phyloP scores from a whole-genome alignment of 2,888 invertebrate genomes.

The Dorcus hopei region DNA sequence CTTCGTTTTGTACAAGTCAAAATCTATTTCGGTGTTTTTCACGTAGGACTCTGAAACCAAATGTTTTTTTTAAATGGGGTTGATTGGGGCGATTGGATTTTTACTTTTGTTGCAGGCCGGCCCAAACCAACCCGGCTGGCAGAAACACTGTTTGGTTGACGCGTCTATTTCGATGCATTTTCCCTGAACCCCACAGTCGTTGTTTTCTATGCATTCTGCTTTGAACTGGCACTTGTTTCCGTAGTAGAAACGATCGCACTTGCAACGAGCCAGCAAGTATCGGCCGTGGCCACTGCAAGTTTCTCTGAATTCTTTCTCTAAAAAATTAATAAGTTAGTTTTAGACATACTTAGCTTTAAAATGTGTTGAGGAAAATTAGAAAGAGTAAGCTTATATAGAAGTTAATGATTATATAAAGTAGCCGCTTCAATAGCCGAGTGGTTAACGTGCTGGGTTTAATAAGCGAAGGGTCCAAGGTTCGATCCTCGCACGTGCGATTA shows the following conservation, averaged over 20 bases:
- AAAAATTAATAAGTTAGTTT: conserved; percentile 21
- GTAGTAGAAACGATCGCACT: conserved; percentile 76
- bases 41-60: conserved; percentile 66
- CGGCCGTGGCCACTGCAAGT: conserved; percentile 83
- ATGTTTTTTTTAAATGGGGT: neutral
- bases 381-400: too few relatives aligned
- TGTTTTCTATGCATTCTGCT: conserved; percentile 82
- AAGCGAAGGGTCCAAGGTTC: too few relatives aligned
- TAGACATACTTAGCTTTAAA: too few relatives aligned
- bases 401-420: too few relatives aligned
- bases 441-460: too few relatives aligned
- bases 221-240: conserved; percentile 83
- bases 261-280: conserved; percentile 72
- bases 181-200: conserved; percentile 84
- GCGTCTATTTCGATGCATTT: conserved; percentile 79
- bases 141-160: conserved; percentile 85
- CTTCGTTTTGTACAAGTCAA: conserved; percentile 66
- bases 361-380: too few relatives aligned
- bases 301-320: conserved; percentile 75
- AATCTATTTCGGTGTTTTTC: conserved; percentile 70
- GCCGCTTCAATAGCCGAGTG: too few relatives aligned
- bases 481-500: too few relatives aligned
- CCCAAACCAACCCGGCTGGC: conserved; percentile 86
- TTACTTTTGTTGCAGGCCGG: conserved; percentile 79
- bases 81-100: conserved; percentile 32